Evolutionary conservation across 2,797 vertebrate species (phyloP).

Genomic region (Acropternis orthonyx): DNA sequence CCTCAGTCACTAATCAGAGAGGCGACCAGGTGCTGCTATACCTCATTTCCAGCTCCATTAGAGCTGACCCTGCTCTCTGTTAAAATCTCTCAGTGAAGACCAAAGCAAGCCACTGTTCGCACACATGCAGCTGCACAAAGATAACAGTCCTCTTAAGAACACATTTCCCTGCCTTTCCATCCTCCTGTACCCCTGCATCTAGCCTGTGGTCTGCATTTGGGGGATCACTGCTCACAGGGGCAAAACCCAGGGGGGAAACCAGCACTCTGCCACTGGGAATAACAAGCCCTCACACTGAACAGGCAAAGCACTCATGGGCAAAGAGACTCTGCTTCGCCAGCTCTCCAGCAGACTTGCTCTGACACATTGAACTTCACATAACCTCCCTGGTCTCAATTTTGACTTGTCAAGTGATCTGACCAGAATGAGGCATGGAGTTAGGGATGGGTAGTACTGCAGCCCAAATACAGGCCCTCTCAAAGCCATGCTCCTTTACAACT

Average conservation of each 20-base stretch:
- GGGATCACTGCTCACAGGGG: neutral
- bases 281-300: accelerated
- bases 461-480: neutral
- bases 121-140: neutral
- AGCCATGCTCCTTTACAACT: accelerated
- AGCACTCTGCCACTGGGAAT: neutral
- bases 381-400: neutral
- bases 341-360: neutral
- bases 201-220: neutral
- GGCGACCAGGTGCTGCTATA: neutral
- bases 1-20: neutral
- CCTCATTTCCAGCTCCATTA: conserved; percentile 12
- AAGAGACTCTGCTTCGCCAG: neutral
- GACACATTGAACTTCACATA: neutral
- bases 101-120: neutral
- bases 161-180: neutral
- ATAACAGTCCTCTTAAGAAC: neutral
- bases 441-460: neutral
- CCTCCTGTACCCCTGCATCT: accelerated
- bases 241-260: neutral
- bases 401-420: neutral
- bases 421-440: neutral
- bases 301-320: neutral
- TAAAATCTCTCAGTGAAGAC: neutral
- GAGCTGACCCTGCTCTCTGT: neutral